Conservation (phyloP, 1,140 invertebrate species). For the Chrysopa pallens region DNA sequence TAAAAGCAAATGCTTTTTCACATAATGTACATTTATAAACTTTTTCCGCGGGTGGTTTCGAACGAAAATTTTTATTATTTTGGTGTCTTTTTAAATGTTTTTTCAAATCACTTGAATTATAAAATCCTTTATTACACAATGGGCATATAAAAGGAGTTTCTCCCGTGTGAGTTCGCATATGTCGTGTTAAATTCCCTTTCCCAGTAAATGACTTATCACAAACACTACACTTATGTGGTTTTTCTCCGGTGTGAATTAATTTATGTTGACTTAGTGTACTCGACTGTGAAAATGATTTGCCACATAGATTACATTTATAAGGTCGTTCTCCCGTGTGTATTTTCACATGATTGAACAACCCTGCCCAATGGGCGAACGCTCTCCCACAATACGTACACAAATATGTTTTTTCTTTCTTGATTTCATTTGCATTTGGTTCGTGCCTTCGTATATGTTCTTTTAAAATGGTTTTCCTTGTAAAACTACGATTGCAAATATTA, state of each 20-base stretch:
- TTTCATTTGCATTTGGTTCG: too few relatives aligned
- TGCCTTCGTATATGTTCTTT: too few relatives aligned
- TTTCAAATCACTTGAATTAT: conserved; percentile 2
- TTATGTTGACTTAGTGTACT: background rate
- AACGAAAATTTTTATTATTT: conserved; percentile 9
- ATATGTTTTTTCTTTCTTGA: too few relatives aligned
- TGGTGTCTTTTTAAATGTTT: conserved; percentile 7
- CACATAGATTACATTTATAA: background rate
- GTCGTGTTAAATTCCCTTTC: background rate
- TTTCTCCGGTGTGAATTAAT: background rate
- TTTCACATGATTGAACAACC: background rate
- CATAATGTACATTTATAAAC: background rate
- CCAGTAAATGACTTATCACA: background rate
- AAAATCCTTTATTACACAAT: background rate
- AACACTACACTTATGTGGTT: background rate
- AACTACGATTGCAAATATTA: too few relatives aligned
- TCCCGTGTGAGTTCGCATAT: background rate
- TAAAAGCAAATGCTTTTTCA: background rate
- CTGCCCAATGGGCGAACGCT: background rate
- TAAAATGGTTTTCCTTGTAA: too few relatives aligned
- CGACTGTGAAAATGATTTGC: background rate
- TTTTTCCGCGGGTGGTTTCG: conserved; percentile 9
- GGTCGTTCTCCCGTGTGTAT: background rate
- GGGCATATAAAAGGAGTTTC: background rate
- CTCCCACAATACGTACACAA: background rate